Percentiles rank a stretch among this genome's conserved stretches.
These are phyloP conservation scores for Artibeus lituratus DNA, from an alignment of 2,797 vertebrate species.

Conservation along the genomic window DNA sequence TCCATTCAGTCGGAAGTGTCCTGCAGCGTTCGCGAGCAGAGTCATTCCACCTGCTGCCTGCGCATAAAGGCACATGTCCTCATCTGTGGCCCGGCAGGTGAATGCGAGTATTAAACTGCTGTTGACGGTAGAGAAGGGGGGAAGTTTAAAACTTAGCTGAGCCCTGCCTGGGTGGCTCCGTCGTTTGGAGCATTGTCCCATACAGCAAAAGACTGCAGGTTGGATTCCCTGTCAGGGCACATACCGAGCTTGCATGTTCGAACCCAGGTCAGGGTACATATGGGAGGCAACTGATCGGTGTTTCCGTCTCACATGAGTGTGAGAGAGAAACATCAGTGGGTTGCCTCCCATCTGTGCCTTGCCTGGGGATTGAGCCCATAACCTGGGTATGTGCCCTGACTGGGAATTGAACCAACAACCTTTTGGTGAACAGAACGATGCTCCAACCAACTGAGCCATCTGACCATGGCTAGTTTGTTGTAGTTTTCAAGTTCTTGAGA, in stretches of 20 bases:
- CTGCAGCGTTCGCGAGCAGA: background rate
- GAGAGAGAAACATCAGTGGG: too few relatives aligned
- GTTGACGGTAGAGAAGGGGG: conserved; percentile 14
- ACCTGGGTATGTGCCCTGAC: too few relatives aligned
- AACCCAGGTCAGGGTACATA: background rate
- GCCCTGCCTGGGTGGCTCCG: background rate
- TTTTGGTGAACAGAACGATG: too few relatives aligned
- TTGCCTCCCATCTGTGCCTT: too few relatives aligned
- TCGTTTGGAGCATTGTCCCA: background rate
- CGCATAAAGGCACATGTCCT: background rate
- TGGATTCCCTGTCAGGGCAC: background rate
- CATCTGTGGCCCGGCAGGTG: background rate
- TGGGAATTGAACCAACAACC: too few relatives aligned
- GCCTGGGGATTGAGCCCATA: too few relatives aligned
- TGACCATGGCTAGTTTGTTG: too few relatives aligned
- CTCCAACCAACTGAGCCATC: too few relatives aligned
- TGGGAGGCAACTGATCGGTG: background rate
- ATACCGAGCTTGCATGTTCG: background rate
- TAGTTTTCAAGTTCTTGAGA: background rate
- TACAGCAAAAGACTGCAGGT: background rate
- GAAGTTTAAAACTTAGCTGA: background rate
- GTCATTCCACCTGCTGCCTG: background rate
- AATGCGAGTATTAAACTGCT: conserved; percentile 20
- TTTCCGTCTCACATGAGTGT: background rate
- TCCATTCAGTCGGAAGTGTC: background rate